These are phyloP conservation scores for Dasypus novemcinctus DNA, from an alignment of 2,113 vertebrate species.

Conservation along the genomic window DNA sequence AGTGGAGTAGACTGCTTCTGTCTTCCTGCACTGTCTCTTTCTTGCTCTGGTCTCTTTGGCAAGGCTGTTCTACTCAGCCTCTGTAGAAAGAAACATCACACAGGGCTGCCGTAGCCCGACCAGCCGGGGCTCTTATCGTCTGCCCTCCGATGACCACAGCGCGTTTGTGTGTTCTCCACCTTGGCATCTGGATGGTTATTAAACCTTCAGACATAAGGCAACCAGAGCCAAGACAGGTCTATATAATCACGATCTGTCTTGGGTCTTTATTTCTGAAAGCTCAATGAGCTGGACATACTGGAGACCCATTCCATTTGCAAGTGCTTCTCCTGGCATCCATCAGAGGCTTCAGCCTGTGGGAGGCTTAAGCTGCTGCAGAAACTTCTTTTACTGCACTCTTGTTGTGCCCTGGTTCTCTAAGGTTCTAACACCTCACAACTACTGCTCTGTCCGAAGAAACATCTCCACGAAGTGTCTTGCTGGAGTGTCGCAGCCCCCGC, in stretches of 20 bases:
- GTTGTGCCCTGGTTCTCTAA: too few relatives aligned
- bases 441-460: too few relatives aligned
- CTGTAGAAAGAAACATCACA: too few relatives aligned
- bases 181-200: slow-evolving; percentile 85
- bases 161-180: too few relatives aligned
- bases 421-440: too few relatives aligned
- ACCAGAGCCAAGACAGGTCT: background rate
- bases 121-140: too few relatives aligned
- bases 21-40: slow-evolving; percentile 84
- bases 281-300: background rate
- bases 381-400: background rate
- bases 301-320: background rate
- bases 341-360: background rate
- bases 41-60: too few relatives aligned
- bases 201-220: slow-evolving; percentile 91
- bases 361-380: rapidly evolving
- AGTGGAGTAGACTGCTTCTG: slow-evolving; percentile 74
- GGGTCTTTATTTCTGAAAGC: background rate
- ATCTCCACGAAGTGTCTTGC: background rate
- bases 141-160: too few relatives aligned
- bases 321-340: background rate
- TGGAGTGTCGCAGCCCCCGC: too few relatives aligned
- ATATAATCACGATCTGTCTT: background rate
- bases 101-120: too few relatives aligned
- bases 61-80: too few relatives aligned